Conservation (phyloP, 2,113 vertebrate species). For the Rallus limicola region DNA sequence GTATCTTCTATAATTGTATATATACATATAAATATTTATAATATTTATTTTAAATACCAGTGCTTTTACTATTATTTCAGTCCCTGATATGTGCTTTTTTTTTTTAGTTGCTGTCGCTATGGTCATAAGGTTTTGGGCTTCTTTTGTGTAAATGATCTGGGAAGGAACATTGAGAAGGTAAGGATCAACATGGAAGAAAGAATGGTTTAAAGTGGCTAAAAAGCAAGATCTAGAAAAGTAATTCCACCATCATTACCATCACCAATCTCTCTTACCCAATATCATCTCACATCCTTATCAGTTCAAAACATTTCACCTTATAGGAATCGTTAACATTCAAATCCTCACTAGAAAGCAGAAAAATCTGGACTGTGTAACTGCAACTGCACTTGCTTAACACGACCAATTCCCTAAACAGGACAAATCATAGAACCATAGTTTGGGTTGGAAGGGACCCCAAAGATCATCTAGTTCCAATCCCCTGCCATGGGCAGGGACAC, state of each 20-base stretch:
- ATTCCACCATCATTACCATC: not conserved
- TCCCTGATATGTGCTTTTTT: not conserved
- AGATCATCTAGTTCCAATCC: too few species aligned
- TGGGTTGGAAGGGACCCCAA: too few species aligned
- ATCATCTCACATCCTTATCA: not conserved
- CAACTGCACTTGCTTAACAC: not conserved
- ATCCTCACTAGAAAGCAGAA: not conserved
- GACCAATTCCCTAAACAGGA: not conserved
- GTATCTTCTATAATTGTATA: not conserved
- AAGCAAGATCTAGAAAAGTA: not conserved
- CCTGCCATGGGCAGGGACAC: too few species aligned
- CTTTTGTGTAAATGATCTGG: not conserved
- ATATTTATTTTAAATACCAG: not conserved
- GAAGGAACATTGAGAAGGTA: not conserved
- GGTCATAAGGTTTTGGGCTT: not conserved
- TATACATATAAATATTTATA: too few species aligned
- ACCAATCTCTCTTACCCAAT: not conserved
- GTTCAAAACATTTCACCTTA: not conserved
- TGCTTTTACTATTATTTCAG: not conserved
- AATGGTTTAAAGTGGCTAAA: not conserved
- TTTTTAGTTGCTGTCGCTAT: not conserved
- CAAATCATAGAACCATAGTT: too few species aligned
- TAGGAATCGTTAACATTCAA: not conserved
- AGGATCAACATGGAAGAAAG: not conserved
- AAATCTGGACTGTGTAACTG: not conserved